phyloP scores from a whole-genome alignment of 2,888 invertebrate genomes.

The Tetheella fluctuosa region DNA sequence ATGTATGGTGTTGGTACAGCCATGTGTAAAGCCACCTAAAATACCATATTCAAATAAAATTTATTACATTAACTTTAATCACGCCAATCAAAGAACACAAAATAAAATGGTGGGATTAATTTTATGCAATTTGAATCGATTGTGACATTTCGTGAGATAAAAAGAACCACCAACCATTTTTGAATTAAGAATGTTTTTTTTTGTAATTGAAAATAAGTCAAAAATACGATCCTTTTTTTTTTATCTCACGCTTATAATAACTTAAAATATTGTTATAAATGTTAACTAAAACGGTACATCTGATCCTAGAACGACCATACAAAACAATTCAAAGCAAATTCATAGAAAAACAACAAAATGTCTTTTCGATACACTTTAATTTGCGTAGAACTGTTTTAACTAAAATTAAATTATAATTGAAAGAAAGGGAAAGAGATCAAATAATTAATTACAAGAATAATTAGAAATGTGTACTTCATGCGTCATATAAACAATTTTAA shows the following conservation, averaged over 20 bases:
- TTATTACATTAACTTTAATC: not conserved
- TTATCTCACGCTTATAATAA: not conserved
- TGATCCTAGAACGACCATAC: not conserved
- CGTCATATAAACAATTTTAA: too few relatives aligned
- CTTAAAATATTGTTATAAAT: not conserved
- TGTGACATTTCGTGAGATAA: not conserved
- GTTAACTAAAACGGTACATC: not conserved
- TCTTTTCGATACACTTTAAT: not conserved
- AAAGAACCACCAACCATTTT: not conserved
- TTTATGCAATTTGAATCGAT: not conserved
- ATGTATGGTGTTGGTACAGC: not conserved
- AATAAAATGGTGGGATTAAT: slow-evolving; percentile 1
- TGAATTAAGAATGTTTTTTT: not conserved
- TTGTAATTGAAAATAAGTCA: not conserved
- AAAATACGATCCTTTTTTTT: not conserved
- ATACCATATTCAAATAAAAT: not conserved
- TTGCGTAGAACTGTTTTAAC: too few relatives aligned
- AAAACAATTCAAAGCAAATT: not conserved
- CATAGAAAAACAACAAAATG: not conserved
- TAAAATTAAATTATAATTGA: too few relatives aligned
- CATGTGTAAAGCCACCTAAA: slow-evolving; percentile 7
- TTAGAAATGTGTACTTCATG: too few relatives aligned
- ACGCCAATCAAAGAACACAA: slow-evolving; percentile 1
- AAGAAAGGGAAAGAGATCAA: too few relatives aligned
- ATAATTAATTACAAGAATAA: too few relatives aligned